phyloP scores from a whole-genome alignment of 2,113 vertebrate species.

The Barbus barbus region DNA sequence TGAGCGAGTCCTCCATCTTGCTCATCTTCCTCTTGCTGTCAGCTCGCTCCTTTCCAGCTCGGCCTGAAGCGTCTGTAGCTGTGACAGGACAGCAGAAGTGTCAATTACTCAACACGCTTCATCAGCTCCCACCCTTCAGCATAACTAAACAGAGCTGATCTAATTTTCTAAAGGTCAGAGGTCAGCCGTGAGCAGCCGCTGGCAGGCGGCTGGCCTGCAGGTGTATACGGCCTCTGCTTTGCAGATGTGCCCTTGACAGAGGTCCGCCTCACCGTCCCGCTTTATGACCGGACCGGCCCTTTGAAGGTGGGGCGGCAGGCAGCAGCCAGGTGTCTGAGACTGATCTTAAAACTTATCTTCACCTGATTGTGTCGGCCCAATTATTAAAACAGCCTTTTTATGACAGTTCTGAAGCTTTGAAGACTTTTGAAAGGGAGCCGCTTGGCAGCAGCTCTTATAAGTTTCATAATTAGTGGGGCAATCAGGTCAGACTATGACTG shows the following conservation, averaged over 20 bases:
- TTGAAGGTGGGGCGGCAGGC: constrained; percentile 52
- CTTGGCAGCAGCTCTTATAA: constrained; percentile 33
- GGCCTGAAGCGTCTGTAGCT: constrained; percentile 69
- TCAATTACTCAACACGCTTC: constrained; percentile 21
- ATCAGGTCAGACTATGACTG: background rate
- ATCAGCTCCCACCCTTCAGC: background rate
- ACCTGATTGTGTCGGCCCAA: constrained; percentile 56
- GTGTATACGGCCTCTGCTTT: constrained; percentile 53
- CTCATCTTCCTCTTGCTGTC: constrained; percentile 69
- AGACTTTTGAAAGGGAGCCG: constrained; percentile 53
- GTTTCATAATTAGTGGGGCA: constrained; percentile 37
- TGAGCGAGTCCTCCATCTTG: constrained; percentile 73
- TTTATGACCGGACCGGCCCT: constrained; percentile 35
- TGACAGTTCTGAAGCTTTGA: constrained; percentile 65
- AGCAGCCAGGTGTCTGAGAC: constrained; percentile 68
- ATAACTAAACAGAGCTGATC: background rate
- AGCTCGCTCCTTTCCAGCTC: constrained; percentile 69
- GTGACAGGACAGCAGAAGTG: constrained; percentile 23
- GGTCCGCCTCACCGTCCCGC: constrained; percentile 10
- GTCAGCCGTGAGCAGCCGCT: constrained; percentile 36
- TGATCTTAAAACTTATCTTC: constrained; percentile 66
- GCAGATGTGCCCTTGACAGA: constrained; percentile 58
- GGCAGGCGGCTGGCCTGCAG: constrained; percentile 65
- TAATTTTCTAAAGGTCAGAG: constrained; percentile 43
- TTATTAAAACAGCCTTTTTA: constrained; percentile 69